Evolutionary conservation across 2,113 vertebrate species (phyloP).

Genomic region (Rana temporaria): DNA sequence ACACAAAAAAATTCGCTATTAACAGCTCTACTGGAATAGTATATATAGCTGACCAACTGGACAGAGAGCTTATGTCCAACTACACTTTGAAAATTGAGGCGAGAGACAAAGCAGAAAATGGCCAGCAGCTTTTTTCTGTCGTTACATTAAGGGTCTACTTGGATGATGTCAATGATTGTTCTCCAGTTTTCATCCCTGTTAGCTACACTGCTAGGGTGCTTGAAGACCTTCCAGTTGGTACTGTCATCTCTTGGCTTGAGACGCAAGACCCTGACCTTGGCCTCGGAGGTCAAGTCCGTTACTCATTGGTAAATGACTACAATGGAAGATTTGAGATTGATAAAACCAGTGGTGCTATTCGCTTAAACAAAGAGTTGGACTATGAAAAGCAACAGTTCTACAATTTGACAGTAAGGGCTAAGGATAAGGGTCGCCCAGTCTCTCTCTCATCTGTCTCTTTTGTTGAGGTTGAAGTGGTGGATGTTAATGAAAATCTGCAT

Average conservation of each 20-base stretch:
- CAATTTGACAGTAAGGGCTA: constrained; percentile 91
- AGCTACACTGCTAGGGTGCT: constrained; percentile 87
- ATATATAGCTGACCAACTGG: constrained; percentile 88
- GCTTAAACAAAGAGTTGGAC: constrained; percentile 90
- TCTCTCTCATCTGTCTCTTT: constrained; percentile 92
- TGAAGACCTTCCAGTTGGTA: constrained; percentile 92
- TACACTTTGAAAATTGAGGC: constrained; percentile 93
- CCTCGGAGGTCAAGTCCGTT: constrained; percentile 90
- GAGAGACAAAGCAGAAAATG: constrained; percentile 84
- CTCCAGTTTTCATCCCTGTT: constrained; percentile 89
- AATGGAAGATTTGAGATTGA: constrained; percentile 93
- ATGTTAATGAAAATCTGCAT: constrained; percentile 96
- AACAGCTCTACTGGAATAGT: constrained; percentile 90
- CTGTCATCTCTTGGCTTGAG: constrained; percentile 94
- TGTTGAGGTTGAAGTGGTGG: constrained; percentile 94
- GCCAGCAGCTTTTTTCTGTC: constrained; percentile 81
- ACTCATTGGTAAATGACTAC: constrained; percentile 89
- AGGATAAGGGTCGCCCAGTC: constrained; percentile 92
- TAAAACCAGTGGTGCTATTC: constrained; percentile 87
- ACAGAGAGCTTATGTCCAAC: constrained; percentile 83
- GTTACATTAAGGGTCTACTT: constrained; percentile 84
- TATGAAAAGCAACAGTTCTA: constrained; percentile 96
- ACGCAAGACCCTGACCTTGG: constrained; percentile 93
- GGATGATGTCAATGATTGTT: constrained; percentile 94
- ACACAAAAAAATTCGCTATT: constrained; percentile 88